Base-by-base conservation (phyloP, 2,113 vertebrate genomes). In the Tachycineta bicolor region DNA sequence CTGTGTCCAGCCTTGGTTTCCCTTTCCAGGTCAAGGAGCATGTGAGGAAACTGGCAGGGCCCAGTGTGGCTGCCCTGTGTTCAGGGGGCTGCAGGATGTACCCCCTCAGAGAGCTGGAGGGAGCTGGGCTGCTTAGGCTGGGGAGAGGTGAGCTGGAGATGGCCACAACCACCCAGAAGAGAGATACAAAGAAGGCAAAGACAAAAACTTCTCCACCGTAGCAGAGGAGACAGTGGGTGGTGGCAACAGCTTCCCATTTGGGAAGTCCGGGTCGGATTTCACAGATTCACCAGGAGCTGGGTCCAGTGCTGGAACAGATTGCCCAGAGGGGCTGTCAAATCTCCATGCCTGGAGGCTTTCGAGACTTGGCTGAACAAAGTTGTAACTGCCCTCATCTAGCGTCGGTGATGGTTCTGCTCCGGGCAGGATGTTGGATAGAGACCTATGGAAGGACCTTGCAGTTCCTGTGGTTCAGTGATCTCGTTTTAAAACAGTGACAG, bases 1-100 rank as follows among this genome's bases (percentile, higher is more conserved):
- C n/a, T 58, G 28, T 71, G 23, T 16, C 39, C 0, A 0, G 9
- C n/a, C 49, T 78, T 12, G 2, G 22, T 9, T 83, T 3, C 26
- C 14, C 11, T 83, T 83, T 34, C 37, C n/a, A 60, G 39, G 6
- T 25, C 60, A 49, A 20, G 43, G 10, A 3, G 34, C 24, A 77
- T 70, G 12, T 49, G 74, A 5, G 5, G 56, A 67, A 85, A 37
- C 5, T 29, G n/a, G 4, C 43, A 44, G 65, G 18, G 19, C 19
- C 26, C n/a, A 26, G 43, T 24, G 37, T 18, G 50, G 12, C 60
- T 82, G 34, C 26, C 0, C 0, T 64, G 43, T n/a, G 13, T 60
- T 19, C 50, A 69, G 41, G 15, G 6, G 1, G 3, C n/a, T 59
- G n/a, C 22, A 60, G 78, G 4, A 47, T 10, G 3, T 19, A 9